Percentiles rank a stretch among this genome's conserved stretches.
Evolutionary conservation across 2,888 invertebrate genomes (phyloP).

Genomic region (Agonopterix heracliana): DNA sequence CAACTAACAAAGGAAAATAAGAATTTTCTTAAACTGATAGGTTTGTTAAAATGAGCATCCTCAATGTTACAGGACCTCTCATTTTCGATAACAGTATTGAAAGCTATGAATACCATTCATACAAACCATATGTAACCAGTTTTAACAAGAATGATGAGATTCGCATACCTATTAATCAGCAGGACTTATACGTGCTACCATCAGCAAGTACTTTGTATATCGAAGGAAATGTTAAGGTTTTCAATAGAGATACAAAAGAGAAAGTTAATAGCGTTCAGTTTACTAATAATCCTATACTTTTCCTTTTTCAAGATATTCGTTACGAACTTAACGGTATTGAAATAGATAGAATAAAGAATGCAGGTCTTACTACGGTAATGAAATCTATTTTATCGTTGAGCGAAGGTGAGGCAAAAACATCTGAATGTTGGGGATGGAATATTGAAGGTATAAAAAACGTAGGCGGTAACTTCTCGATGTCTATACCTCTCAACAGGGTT

Average conservation of each 20-base stretch:
- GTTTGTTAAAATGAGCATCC: constrained; percentile 17
- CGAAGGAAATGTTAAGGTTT: constrained; percentile 17
- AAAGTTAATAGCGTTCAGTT: not conserved
- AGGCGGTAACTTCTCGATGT: not conserved
- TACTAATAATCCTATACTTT: constrained; percentile 26
- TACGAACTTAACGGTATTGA: constrained; percentile 37
- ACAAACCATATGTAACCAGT: constrained; percentile 19
- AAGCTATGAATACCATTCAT: not conserved
- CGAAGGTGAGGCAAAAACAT: not conserved
- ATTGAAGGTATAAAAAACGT: not conserved
- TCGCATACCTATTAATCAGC: constrained; percentile 28
- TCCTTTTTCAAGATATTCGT: constrained; percentile 34
- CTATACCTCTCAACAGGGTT: not conserved
- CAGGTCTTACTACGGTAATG: constrained; percentile 31
- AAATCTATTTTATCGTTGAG: constrained; percentile 30
- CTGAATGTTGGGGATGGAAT: not conserved
- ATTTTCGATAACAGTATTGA: not conserved
- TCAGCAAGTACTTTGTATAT: constrained; percentile 24
- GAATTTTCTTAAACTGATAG: constrained; percentile 16
- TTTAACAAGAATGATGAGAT: constrained; percentile 31
- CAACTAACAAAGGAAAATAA: constrained; percentile 8
- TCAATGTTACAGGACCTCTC: constrained; percentile 6
- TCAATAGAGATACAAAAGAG: not conserved
- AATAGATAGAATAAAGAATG: constrained; percentile 32
- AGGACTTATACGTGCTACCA: constrained; percentile 26